Percentiles rank a stretch among this genome's conserved stretches.
Conservation (phyloP, 92 coral and sea anemone genomes). For the Actinostola sp. region DNA sequence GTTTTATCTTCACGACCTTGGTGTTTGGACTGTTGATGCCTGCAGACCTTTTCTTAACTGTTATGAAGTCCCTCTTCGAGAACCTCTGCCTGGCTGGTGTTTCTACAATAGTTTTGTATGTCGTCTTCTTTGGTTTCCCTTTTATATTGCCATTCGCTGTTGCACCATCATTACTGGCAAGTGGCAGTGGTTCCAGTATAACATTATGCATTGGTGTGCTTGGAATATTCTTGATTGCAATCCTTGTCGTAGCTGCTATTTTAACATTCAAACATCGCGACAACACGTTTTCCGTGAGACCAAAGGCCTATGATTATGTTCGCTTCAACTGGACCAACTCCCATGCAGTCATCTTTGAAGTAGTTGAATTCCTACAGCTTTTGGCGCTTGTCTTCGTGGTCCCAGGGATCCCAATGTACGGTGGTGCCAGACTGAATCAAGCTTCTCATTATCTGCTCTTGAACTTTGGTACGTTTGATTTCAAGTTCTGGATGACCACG, state of each 20-base stretch:
- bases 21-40: conserved; percentile 96
- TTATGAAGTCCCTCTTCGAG: conserved; percentile 63
- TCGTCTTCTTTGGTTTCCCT: conserved; percentile 79
- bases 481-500: conserved; percentile 84
- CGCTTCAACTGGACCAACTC: conserved; percentile 96
- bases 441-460: conserved; percentile 82
- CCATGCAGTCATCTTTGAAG: conserved; percentile 84
- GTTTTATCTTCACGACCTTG: conserved; percentile 81
- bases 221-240: conserved; percentile 49
- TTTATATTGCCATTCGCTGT: conserved; percentile 73
- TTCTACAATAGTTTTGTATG: conserved; percentile 61
- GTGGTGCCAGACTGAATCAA: conserved; percentile 55
- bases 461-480: conserved; percentile 85
- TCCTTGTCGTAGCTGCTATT: conserved; percentile 71
- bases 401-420: conserved; percentile 83
- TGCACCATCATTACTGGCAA: conserved; percentile 56
- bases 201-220: conserved; percentile 72
- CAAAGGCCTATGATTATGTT: conserved; percentile 85
- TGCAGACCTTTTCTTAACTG: conserved; percentile 86
- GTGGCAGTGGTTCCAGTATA: conserved; percentile 47
- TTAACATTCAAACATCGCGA: conserved; percentile 63
- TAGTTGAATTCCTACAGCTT: conserved; percentile 88
- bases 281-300: conserved; percentile 55
- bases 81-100: conserved; percentile 58
- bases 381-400: conserved; percentile 85